Evolutionary conservation across 2,888 invertebrate genomes (phyloP).

Genomic region (Serripes groenlandicus): DNA sequence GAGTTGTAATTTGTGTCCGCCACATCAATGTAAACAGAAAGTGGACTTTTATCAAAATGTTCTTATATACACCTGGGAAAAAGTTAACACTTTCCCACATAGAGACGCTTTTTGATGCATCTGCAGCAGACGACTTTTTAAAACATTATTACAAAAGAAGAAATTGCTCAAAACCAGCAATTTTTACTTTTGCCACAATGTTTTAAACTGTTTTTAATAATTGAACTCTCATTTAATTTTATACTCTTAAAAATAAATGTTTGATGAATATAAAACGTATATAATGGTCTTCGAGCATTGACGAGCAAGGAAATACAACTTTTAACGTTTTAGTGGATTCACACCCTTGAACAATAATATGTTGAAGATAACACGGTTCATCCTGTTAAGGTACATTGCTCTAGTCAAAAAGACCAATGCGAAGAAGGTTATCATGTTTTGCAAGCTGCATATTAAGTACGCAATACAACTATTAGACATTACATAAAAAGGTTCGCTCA

Average conservation of each 20-base stretch:
- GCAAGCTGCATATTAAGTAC: too few species aligned
- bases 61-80: too few species aligned
- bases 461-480: too few species aligned
- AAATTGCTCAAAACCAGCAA: not conserved
- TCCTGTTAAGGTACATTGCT: too few species aligned
- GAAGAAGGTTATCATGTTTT: too few species aligned
- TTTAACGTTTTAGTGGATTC: too few species aligned
- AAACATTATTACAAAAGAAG: not conserved
- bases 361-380: too few species aligned
- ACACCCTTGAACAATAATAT: too few species aligned
- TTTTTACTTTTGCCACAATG: not conserved
- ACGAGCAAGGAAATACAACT: too few species aligned
- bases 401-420: not conserved
- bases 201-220: not conserved
- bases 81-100: not conserved
- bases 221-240: not conserved
- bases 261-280: not conserved
- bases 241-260: not conserved
- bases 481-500: too few species aligned
- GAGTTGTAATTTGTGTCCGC: not conserved
- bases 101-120: not conserved
- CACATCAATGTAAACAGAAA: not conserved
- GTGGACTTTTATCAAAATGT: not conserved
- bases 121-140: not conserved
- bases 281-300: too few species aligned